Conservation (phyloP, 2,888 invertebrate species). For the Philhelius pedissequus region DNA sequence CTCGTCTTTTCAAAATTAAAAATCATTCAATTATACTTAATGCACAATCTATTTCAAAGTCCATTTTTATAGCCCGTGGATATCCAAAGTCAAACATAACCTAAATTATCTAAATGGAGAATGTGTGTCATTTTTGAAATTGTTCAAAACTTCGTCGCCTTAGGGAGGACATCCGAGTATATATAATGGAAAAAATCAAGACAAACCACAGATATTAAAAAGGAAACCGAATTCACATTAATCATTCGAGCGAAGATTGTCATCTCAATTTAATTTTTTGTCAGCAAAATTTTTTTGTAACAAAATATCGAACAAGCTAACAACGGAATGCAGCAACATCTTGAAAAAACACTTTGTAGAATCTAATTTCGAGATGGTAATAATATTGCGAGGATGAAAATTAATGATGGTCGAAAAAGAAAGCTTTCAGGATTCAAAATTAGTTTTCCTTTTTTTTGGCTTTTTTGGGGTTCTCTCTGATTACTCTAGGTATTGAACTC, state of each 20-base stretch:
- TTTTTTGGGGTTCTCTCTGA: slow-evolving; percentile 1
- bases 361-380: slow-evolving; percentile 5
- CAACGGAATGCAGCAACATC: background rate
- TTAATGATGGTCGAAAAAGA: slow-evolving; percentile 51
- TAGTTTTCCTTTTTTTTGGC: slow-evolving; percentile 50
- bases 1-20: background rate
- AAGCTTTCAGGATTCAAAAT: slow-evolving; percentile 59
- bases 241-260: slow-evolving; percentile 40
- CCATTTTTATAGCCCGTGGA: background rate
- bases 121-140: slow-evolving; percentile 39
- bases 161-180: background rate
- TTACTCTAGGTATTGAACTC: slow-evolving; percentile 1
- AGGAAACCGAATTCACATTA: slow-evolving; percentile 31
- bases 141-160: background rate
- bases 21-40: background rate
- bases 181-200: background rate
- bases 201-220: background rate
- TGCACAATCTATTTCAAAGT: background rate
- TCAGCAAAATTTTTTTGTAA: background rate
- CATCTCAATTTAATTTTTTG: slow-evolving; percentile 53
- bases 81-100: slow-evolving; percentile 5
- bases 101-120: slow-evolving; percentile 53
- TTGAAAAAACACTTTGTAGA: slow-evolving; percentile 2
- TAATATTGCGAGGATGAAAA: slow-evolving; percentile 24
- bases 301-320: background rate